Base-by-base conservation (phyloP, 2,888 invertebrate species). In the Thecophora atra region DNA sequence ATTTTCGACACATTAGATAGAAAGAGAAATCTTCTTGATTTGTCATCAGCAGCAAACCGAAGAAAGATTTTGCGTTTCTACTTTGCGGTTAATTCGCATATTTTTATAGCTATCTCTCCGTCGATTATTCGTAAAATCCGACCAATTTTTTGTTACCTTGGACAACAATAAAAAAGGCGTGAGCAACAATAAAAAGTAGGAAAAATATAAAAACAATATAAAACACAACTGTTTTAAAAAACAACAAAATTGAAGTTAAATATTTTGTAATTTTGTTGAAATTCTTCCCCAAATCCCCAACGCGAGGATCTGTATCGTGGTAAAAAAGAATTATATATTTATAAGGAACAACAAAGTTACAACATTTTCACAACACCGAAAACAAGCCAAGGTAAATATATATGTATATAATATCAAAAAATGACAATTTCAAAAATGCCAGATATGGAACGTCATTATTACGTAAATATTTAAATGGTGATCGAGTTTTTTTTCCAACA, bases 251-350 rank as follows among this genome's bases (percentile, higher is more conserved):
- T 62, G 7, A 13, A 60, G 24, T 24, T 24, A 58, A 17, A 60
- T 17, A 62, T 28, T 8, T 28, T 4, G 8, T 3, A 5, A 28
- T 47, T 37, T 63, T 63, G 52, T 54, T 37, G 5, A 54, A 26
- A 51, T 28, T 51, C 11, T 30, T 28, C 19, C n/a, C 26, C 56
- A 75, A 47, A 83, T 82, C 82, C 82, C 81, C 76, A 75, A 77
- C 83, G 79, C 83, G 82, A 83, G 82, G 82, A 83, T 82, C 79
- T 75, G 79, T 82, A 84, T 83, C 84, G 84, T 76, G 81, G 26
- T 56, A 26, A 37, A 26, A 24, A 30, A 13, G 66, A 51, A 70
- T 24, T 24, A 11, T 17, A 24, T 15, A 26, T 37, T 37, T 37
- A 37, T 8, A 37, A 37, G 11, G 6, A 8, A 37, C 1, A 37